These are phyloP conservation scores for Musca vetustissima DNA, from an alignment of 1,140 invertebrate genomes.

Conservation along the genomic window DNA sequence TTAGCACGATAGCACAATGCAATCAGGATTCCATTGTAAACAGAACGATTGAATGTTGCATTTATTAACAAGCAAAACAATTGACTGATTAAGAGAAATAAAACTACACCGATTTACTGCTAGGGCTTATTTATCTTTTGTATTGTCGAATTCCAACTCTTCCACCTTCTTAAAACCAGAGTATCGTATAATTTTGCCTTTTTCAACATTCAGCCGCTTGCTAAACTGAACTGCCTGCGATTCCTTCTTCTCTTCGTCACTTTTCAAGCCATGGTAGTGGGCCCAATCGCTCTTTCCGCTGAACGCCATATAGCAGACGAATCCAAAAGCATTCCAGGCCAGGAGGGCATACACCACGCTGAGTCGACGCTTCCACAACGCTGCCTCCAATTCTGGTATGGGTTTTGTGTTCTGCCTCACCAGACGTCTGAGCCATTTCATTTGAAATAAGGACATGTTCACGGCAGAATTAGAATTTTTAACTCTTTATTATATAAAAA, in stretches of 20 bases:
- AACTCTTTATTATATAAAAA: slow-evolving; percentile 4
- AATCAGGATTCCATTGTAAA: too few species aligned
- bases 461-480: background rate
- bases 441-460: slow-evolving; percentile 46
- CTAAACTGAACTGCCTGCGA: slow-evolving; percentile 57
- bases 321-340: slow-evolving; percentile 67
- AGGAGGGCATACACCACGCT: slow-evolving; percentile 63
- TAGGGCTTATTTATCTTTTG: slow-evolving; percentile 6
- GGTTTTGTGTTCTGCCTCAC: slow-evolving; percentile 63
- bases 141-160: slow-evolving; percentile 47
- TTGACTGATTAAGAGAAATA: too few species aligned
- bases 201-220: slow-evolving; percentile 43
- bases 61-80: too few species aligned
- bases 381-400: slow-evolving; percentile 61
- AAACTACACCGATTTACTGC: slow-evolving; percentile 4
- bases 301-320: slow-evolving; percentile 61
- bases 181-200: slow-evolving; percentile 53
- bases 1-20: too few species aligned
- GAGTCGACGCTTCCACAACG: slow-evolving; percentile 62
- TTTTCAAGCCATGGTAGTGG: slow-evolving; percentile 63
- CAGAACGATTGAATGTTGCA: too few species aligned
- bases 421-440: slow-evolving; percentile 59
- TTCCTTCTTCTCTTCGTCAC: slow-evolving; percentile 60
- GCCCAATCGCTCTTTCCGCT: slow-evolving; percentile 67
- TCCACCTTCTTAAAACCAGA: slow-evolving; percentile 47